These are phyloP conservation scores for Drosophila nigromelanica DNA, from an alignment of 1,140 invertebrate genomes.

Conservation along the genomic window DNA sequence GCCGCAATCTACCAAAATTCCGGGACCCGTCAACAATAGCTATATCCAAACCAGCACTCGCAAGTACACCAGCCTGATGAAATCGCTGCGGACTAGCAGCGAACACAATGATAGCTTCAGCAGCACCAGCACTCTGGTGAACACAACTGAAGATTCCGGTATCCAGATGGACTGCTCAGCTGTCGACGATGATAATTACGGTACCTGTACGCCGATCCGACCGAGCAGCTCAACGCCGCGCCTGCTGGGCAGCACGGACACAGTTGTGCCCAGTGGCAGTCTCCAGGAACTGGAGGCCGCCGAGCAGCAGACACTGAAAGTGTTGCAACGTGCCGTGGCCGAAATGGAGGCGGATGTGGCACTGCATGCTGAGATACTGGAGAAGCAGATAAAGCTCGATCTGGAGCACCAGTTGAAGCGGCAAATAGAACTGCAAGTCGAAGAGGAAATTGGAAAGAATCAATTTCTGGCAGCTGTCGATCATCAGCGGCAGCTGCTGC, in stretches of 20 bases:
- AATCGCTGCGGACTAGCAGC: neutral
- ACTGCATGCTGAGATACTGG: constrained; percentile 18
- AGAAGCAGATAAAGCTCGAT: constrained; percentile 16
- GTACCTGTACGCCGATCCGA: constrained; percentile 1
- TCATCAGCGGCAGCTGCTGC: neutral
- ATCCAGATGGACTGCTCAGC: constrained; percentile 38
- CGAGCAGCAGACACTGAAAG: constrained; percentile 52
- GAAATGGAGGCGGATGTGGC: constrained; percentile 68
- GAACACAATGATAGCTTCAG: constrained; percentile 18
- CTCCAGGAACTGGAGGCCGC: constrained; percentile 24
- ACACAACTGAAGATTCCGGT: constrained; percentile 51
- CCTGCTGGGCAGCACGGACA: constrained; percentile 12
- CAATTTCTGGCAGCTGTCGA: neutral
- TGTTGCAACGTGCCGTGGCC: constrained; percentile 63
- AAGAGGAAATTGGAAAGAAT: neutral
- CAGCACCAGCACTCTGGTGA: constrained; percentile 32
- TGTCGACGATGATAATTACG: constrained; percentile 2
- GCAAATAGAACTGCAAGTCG: neutral
- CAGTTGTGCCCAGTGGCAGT: constrained; percentile 8
- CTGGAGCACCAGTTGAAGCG: neutral
- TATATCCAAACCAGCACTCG: constrained; percentile 22
- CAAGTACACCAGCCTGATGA: constrained; percentile 38
- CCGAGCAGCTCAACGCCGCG: constrained; percentile 8
- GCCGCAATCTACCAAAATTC: constrained; percentile 47
- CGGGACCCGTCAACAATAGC: constrained; percentile 34